phyloP scores from a whole-genome alignment of 2,113 vertebrate species.

The Bubo blakistoni region DNA sequence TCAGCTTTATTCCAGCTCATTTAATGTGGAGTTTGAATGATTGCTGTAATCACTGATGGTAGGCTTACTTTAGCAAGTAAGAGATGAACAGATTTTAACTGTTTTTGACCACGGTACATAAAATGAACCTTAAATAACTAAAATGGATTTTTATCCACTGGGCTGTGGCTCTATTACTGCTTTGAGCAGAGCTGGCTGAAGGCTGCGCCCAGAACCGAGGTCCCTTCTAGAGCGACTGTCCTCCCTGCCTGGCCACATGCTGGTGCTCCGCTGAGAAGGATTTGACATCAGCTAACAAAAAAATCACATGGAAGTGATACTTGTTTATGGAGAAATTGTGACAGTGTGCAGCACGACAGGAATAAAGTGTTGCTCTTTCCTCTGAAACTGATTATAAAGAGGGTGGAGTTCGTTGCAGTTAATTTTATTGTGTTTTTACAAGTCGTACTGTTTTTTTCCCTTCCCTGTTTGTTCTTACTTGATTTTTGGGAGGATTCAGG shows the following conservation, averaged over 20 bases:
- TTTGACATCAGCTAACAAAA: not conserved
- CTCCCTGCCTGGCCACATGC: not conserved
- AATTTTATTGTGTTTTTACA: slow-evolving; percentile 50
- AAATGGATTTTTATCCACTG: not conserved
- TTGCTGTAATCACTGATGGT: not conserved
- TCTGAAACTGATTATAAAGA: slow-evolving; percentile 23
- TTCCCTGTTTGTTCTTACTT: slow-evolving; percentile 64
- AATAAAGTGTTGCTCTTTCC: slow-evolving; percentile 20
- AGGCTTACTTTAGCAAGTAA: not conserved
- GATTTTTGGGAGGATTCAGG: slow-evolving; percentile 67
- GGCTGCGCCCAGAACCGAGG: not conserved
- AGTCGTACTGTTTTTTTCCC: not conserved
- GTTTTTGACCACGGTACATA: not conserved
- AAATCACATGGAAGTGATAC: not conserved
- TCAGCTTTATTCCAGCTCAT: not conserved
- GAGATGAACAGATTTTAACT: not conserved
- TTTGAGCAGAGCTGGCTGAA: not conserved
- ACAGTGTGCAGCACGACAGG: not conserved
- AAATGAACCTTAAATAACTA: not conserved
- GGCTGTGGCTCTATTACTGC: not conserved
- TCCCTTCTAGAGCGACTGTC: not conserved
- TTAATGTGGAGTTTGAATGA: not conserved
- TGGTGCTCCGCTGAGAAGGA: not conserved
- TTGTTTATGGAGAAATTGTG: not conserved
- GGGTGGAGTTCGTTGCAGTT: slow-evolving; percentile 58